Evolutionary conservation across 2,888 invertebrate genomes (phyloP), one percentile per base, ranked within the genome.

Genomic region (Agriopis marginaria): DNA sequence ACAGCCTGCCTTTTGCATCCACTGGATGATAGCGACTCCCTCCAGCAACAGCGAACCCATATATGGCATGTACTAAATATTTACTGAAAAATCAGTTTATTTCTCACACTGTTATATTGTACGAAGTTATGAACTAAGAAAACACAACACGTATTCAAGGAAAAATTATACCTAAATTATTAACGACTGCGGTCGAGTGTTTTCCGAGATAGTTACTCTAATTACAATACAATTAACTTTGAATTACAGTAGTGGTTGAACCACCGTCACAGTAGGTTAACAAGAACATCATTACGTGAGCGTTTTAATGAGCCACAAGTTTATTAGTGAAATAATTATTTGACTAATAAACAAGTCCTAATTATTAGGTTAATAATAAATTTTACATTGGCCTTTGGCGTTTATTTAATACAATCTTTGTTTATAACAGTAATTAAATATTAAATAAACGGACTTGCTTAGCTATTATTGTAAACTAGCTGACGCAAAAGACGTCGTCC

Each of bases 171-270:
- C 17, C 9, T 56, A 42, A 42, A 56, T 40, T 10, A 14, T 47
- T 14, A 47, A 51, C 44, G 45, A 66, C 42, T 53, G 47, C 47
- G 50, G 68, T 68, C 42, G 44, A 68, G 58, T 61, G 53, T 70
- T 62, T 63, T n/a, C 62, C 49, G 63, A 12, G 10, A 53, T 53
- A 50, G 67, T 62, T 50, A 51, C 4, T 71, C 39, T 67, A 66
- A 71, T 68, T 53, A 58, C 63, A 47, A 51, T 14, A 63, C 54
- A 70, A 71, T 60, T 66, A 62, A 32, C 42, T 54, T 66, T 47
- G 59, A 64, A 51, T 68, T 60, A 71, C 65, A 62, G 61, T 17
- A 63, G 12, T 60, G n/a, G 40, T 58, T 59, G 42, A 70, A 45
- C 39, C 32, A 39, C 58, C 63, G 44, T 63, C 63, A 66, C 65